Base-by-base conservation (phyloP, 2,797 vertebrate species). In the Anomalospiza imberbis region DNA sequence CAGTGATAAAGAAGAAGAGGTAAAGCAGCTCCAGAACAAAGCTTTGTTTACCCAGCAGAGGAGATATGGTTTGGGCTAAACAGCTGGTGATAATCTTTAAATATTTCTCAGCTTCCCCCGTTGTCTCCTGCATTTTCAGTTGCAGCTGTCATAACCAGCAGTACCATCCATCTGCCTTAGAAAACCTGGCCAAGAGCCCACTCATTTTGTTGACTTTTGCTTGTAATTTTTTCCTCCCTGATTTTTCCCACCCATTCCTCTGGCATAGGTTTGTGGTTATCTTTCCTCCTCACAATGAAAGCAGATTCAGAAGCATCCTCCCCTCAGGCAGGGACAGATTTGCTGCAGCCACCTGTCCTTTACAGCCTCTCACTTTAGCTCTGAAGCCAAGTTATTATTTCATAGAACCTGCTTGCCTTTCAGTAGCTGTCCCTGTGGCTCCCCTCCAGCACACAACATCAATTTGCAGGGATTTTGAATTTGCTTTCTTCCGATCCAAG, bases 61-160 rank as follows among this genome's bases (percentile, higher is more conserved):
- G 44, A 91, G 47, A 66, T 34, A 42, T 1, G 13, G 55, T 63
- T 83, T 77, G 44, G 86, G 63, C 72, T 80, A 61, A 95, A 88
- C 67, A 94, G 76, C 81, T 85, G 88, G 91, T 58, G 66, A 53
- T 29, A 77, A 58, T 85, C 86, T 93, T 91, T 95, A 94, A 96
- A 92, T 90, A 91, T 94, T 83, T 96, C 78, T 92, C 60, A 92
- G 50, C 80, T 71, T 80, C 36, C 22, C 13, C 53, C n/a, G 2
- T 71, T 93, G 70, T 92, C 85, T 93, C 76, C 79, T 44, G 74
- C 55, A 84, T 92, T 94, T 94, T 85, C 34, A 79, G 48, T 58
- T 95, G 84, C 97, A 96, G 95, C 71, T 97, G 95, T 92, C 84
- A 65, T 32, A 91, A 80, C 58, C 54, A 82, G 44, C 44, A 77